These are phyloP conservation scores for Xestia ashworthii DNA, from an alignment of 2,888 invertebrate species.

Conservation along the genomic window DNA sequence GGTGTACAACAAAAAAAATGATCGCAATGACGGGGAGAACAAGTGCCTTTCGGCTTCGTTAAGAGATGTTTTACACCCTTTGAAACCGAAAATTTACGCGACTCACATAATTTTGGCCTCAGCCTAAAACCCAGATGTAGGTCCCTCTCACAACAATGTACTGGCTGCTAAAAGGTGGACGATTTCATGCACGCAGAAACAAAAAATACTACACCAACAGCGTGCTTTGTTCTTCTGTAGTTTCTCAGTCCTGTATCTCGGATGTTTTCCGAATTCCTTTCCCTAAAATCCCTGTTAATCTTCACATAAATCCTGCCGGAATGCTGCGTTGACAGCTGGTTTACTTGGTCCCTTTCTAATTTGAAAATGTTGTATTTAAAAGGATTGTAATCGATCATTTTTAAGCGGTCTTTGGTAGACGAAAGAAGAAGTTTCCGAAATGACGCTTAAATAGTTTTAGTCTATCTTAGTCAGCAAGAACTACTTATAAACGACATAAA, in stretches of 20 bases:
- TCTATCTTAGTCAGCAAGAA: neutral
- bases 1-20: no score
- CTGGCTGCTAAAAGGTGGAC: conserved; percentile 26
- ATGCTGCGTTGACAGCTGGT: conserved; percentile 54
- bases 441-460: neutral
- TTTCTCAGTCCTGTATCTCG: conserved; percentile 48
- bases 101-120: no score
- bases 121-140: neutral
- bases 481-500: neutral
- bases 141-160: neutral
- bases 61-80: no score
- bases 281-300: conserved; percentile 65
- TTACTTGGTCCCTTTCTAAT: conserved; percentile 38
- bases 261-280: conserved; percentile 53
- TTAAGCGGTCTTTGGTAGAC: neutral
- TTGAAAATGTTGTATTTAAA: conserved; percentile 3
- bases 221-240: conserved; percentile 65
- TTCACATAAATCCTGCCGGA: conserved; percentile 58
- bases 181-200: conserved; percentile 41
- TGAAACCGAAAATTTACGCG: no score
- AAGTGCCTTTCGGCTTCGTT: no score
- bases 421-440: neutral
- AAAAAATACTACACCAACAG: conserved; percentile 57
- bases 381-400: neutral
- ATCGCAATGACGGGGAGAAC: no score